A percentile compares a stretch with the other conserved stretches of the same genome.
These are phyloP conservation scores for Atractosteus spatula DNA, from an alignment of 2,113 vertebrate species.

Conservation along the genomic window DNA sequence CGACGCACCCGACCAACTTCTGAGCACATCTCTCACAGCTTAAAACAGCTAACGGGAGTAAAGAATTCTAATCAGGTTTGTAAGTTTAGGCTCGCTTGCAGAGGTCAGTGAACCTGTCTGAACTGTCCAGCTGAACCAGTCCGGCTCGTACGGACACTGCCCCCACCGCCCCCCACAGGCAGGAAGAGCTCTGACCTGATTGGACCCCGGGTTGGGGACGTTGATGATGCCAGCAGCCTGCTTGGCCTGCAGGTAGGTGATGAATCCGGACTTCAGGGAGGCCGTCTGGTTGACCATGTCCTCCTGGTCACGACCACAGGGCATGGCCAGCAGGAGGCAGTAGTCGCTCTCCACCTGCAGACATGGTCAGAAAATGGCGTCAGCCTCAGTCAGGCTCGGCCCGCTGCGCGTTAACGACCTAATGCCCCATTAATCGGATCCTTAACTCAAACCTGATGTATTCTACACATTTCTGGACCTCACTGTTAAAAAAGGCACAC, in stretches of 20 bases:
- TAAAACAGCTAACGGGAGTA: no score
- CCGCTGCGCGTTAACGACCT: no score
- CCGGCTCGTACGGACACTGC: no score
- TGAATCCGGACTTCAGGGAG: conserved; percentile 92
- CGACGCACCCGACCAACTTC: no score
- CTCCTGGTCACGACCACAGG: conserved; percentile 94
- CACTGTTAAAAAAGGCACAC: background rate
- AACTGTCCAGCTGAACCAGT: no score
- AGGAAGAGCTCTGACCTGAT: conserved; percentile 73
- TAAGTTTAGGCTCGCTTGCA: background rate
- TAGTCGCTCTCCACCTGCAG: conserved; percentile 92
- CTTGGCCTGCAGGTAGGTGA: conserved; percentile 96
- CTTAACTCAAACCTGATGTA: no score
- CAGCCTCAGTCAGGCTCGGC: no score
- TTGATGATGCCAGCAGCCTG: conserved; percentile 98
- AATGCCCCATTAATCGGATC: no score
- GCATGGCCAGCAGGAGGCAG: conserved; percentile 90
- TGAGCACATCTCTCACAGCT: no score
- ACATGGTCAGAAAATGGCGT: background rate
- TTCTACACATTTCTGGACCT: background rate
- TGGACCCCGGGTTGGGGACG: conserved; percentile 95
- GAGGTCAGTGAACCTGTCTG: no score
- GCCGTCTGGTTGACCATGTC: conserved; percentile 93
- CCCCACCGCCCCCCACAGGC: background rate
- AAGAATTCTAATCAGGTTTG: background rate